phyloP scores from a whole-genome alignment of 2,888 invertebrate species.

The Plebejus argus region DNA sequence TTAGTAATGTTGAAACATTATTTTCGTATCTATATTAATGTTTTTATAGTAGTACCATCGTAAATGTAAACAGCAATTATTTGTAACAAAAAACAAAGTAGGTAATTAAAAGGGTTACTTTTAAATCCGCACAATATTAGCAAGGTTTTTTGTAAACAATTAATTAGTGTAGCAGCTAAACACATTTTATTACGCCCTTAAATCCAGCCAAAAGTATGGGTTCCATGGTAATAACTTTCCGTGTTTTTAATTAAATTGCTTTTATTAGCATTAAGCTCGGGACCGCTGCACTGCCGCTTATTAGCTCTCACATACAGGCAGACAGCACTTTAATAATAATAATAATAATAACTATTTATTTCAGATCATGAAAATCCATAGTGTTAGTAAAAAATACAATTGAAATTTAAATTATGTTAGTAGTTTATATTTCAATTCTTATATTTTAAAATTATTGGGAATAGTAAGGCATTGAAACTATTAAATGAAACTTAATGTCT shows the following conservation, averaged over 20 bases:
- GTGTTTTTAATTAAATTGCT: conserved; percentile 18
- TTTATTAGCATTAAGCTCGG: conserved; percentile 16
- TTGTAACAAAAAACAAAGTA: background rate
- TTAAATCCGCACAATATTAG: conserved; percentile 5
- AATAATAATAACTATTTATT: too few relatives aligned
- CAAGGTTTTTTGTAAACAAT: conserved; percentile 27
- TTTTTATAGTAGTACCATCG: background rate
- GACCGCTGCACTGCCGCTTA: conserved; percentile 13
- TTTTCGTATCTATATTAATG: background rate
- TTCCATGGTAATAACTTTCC: conserved; percentile 6
- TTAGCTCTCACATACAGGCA: conserved; percentile 8
- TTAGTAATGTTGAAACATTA: background rate
- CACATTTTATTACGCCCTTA: background rate
- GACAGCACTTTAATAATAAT: conserved; percentile 18
- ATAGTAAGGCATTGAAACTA: too few relatives aligned
- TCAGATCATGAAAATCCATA: too few relatives aligned
- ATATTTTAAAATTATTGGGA: too few relatives aligned
- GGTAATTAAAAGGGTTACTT: background rate
- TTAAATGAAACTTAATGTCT: too few relatives aligned
- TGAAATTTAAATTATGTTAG: too few relatives aligned
- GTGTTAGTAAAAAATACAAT: too few relatives aligned
- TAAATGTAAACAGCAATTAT: background rate
- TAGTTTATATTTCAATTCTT: too few relatives aligned
- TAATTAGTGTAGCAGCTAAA: conserved; percentile 3
- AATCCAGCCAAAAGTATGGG: background rate